Base-by-base conservation (phyloP, 1,140 invertebrate species). In the Caenorhabditis inopinata region DNA sequence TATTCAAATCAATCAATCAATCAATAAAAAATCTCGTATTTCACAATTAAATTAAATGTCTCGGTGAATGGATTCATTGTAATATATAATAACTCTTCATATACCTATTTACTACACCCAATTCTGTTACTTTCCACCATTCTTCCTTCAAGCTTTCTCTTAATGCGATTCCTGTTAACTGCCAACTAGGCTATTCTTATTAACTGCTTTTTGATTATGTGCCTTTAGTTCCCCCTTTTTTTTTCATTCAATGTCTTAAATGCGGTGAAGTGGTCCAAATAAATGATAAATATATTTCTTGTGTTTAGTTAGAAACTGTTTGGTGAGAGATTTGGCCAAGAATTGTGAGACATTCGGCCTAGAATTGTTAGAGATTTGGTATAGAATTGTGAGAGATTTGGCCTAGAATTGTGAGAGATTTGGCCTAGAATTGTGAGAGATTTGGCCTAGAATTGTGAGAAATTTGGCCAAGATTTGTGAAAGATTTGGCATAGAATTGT, bases 81-180 rank as follows among this genome's bases (percentile, higher is more conserved):
- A 35, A 38, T 73, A 53, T 38, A 79, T 27, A 45, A 85, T 83
- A 76, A 23, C 76, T 85, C 32, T 83, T 83, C 62, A 85, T 85
- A 51, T 75, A n/a, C 35, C n/a, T 47, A 74, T 16, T 45, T 21
- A 74, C 48, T 38, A 5, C 38, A 42, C 14, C 25, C 27, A 18
- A 12, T 3, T 47, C 46, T 46, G 42, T 48, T 47, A 75, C 23
- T 48, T 75, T 75, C 73, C 27, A 46, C 46, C 73, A 47, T 47
- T 46, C 46, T 48, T 75, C 73, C 48, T 75, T 75, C 73, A 48
- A 25, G 48, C 29, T n/a, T 68, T 68, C 58, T 68, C 58, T 68
- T 68, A 68, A 68, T 21, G 21, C 32, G 5, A 68, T n/a, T 38
- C 4, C 27, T 68, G 58, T 68, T 68, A 42, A 68, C 58, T 68